Conservation (phyloP, 64 coral and sea anemone genomes). For the Actinia tenebrosa region DNA sequence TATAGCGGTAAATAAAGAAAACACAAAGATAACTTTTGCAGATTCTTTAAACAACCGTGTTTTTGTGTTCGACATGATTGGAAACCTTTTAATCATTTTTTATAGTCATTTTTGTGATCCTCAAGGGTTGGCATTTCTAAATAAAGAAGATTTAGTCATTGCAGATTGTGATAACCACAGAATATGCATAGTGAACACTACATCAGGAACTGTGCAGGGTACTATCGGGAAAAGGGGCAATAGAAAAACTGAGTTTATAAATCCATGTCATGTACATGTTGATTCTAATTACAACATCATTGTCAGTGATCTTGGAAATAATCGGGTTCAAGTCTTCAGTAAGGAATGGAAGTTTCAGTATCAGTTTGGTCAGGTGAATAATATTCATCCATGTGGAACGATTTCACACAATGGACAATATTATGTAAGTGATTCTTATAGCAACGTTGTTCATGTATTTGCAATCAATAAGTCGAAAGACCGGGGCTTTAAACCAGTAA, state of each 20-base stretch:
- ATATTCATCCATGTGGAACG: not conserved
- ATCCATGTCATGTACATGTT: conserved; percentile 5
- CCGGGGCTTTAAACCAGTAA: not conserved
- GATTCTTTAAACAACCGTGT: not conserved
- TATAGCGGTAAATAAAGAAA: conserved; percentile 7
- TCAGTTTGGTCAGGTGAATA: too few species aligned
- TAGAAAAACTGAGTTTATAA: not conserved
- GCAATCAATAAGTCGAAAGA: not conserved
- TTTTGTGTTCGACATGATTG: not conserved
- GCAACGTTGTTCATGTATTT: not conserved
- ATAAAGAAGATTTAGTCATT: not conserved
- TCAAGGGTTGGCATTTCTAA: not conserved
- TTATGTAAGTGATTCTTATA: not conserved
- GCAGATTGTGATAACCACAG: not conserved
- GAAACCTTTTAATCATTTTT: not conserved
- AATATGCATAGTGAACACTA: conserved; percentile 22
- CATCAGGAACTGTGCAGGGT: not conserved
- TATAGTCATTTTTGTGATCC: not conserved
- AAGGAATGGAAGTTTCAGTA: not conserved
- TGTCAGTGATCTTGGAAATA: not conserved
- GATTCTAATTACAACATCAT: not conserved
- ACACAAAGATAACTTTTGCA: not conserved
- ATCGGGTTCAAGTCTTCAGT: not conserved
- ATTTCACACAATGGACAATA: not conserved
- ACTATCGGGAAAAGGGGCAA: not conserved